Evolutionary conservation across 2,113 vertebrate species (phyloP), one percentile per base, ranked within the genome.

Genomic region (Vireo altiloquus): DNA sequence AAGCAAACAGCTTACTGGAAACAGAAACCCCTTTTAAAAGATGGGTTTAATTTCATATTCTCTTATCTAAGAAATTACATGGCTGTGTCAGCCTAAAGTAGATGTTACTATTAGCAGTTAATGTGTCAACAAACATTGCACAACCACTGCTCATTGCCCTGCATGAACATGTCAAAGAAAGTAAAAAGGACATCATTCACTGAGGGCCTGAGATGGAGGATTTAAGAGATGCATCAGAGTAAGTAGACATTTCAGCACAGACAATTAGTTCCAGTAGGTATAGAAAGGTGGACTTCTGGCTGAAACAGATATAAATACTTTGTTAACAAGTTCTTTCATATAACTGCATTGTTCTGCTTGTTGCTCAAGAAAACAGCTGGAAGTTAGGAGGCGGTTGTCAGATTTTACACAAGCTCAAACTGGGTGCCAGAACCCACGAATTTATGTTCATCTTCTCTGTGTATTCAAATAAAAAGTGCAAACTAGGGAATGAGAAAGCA

Each of bases 391-490:
- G 2, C 1, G 3, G 30, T 52, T 63, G 37, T 39, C 42, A 50
- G 52, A 56, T 79, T 82, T 72, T 25, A 66, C 24, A 52, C 39
- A 46, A 76, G 27, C 11, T 52, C 23, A 69, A 22, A 65, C 16
- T 1, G 2, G 35, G 9, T 68, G 22, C 14, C 54, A 80, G 59
- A 68, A 18, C 18, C 21, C 42, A 46, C 0, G 0, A 50, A 27
- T 49, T 72, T 72, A 50, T 75, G 21, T 25, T 63, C 46, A 31
- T 53, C 40, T 56, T 63, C 68, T 90, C 61, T 88, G 44, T 24
- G 3, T 66, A 59, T 76, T 88, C 35, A 63, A 80, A 79, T 9
- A 46, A 13, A 72, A 35, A 85, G 18, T 21, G 33, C 21, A 44
- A 79, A 75, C 27, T 60, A 33, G 22, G 7, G 23, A 71, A n/a